Conservation (phyloP, 1,140 invertebrate species). For the Magallana angulata region DNA sequence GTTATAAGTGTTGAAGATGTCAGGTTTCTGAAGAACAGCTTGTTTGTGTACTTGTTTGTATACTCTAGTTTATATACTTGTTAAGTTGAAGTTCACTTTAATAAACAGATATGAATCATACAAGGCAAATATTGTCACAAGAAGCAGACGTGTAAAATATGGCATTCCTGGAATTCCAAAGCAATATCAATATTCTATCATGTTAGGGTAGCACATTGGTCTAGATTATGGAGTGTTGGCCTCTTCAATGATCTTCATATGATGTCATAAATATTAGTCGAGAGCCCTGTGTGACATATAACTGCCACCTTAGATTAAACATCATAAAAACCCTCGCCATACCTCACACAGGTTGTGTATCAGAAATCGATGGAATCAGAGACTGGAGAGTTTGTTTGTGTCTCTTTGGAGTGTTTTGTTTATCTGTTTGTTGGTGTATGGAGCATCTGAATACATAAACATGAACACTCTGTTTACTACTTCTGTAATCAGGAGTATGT, state of each 20-base stretch:
- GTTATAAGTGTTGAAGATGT: neutral
- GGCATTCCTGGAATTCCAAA: neutral
- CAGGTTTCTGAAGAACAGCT: neutral
- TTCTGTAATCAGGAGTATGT: too few species aligned
- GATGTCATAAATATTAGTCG: neutral
- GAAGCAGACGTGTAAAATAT: neutral
- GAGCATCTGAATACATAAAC: slow-evolving; percentile 24
- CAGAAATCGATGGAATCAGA: neutral
- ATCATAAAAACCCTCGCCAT: neutral
- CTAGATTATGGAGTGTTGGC: neutral
- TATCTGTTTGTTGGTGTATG: slow-evolving; percentile 20
- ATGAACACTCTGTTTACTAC: neutral
- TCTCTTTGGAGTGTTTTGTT: slow-evolving; percentile 13
- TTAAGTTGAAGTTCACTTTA: too few species aligned
- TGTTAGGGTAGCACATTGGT: neutral
- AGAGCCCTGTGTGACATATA: neutral
- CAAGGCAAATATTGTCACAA: slow-evolving; percentile 1
- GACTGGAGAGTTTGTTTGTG: neutral
- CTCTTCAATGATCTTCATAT: neutral
- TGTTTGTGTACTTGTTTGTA: neutral
- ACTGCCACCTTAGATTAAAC: neutral
- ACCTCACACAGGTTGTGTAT: slow-evolving; percentile 1
- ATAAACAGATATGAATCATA: too few species aligned
- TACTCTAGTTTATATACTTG: too few species aligned
- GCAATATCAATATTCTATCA: neutral